Conservation (phyloP, 2,797 vertebrate species). For the Zalophus californianus region DNA sequence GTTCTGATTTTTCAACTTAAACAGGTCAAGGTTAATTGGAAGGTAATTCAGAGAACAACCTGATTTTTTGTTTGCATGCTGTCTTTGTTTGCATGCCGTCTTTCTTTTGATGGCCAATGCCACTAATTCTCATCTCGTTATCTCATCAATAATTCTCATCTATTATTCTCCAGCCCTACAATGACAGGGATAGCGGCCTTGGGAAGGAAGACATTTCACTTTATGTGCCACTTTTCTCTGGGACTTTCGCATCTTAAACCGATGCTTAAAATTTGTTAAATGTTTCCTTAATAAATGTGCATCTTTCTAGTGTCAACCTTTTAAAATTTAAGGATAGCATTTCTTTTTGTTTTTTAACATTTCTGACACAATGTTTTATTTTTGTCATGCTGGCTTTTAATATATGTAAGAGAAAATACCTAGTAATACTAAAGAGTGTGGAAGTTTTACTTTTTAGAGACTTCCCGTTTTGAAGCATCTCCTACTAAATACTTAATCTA, state of each 20-base stretch:
- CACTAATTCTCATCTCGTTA: background rate
- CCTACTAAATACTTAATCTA: background rate
- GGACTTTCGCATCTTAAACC: background rate
- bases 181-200: background rate
- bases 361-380: slow-evolving; percentile 31
- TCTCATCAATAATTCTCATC: too few species aligned
- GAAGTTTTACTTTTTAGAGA: background rate
- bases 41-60: background rate
- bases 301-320: background rate
- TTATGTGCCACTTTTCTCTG: background rate
- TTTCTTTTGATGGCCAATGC: background rate
- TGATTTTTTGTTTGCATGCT: background rate
- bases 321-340: background rate
- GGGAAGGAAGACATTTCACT: background rate
- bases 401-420: background rate
- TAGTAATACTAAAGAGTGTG: background rate
- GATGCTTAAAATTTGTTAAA: background rate
- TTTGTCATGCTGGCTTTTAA: background rate
- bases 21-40: background rate
- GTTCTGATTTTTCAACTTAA: background rate
- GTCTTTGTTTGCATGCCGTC: background rate
- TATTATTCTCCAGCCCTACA: background rate
- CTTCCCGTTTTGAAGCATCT: background rate
- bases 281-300: background rate
- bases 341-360: background rate